phyloP scores from a whole-genome alignment of 2,888 invertebrate species.

The Crocallis elinguaria region DNA sequence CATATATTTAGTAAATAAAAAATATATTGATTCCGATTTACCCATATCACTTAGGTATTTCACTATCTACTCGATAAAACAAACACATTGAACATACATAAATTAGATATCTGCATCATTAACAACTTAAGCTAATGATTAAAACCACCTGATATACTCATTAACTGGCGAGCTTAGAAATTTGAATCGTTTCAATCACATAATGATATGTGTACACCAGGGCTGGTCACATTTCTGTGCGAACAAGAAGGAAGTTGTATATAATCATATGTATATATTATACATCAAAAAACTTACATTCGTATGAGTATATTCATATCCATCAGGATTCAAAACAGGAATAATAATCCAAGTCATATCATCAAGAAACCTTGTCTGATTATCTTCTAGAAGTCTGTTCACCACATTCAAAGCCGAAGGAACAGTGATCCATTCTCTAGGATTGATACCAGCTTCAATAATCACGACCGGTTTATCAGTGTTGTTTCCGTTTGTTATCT shows the following conservation, averaged over 20 bases:
- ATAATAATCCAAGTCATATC: constrained; percentile 87
- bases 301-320: constrained; percentile 87
- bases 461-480: constrained; percentile 78
- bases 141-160: neutral
- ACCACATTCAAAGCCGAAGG: constrained; percentile 87
- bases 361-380: constrained; percentile 68
- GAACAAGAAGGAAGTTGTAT: neutral
- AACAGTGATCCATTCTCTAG: constrained; percentile 90
- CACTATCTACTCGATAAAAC: neutral
- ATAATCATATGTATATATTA: neutral
- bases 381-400: constrained; percentile 82
- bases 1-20: too few relatives aligned
- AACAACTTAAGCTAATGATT: constrained; percentile 5
- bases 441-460: constrained; percentile 86
- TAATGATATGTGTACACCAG: too few relatives aligned
- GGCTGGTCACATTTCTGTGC: too few relatives aligned
- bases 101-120: neutral
- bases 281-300: constrained; percentile 64
- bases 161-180: neutral
- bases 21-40: too few relatives aligned
- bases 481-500: constrained; percentile 64
- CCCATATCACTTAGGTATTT: too few relatives aligned
- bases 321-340: constrained; percentile 90
- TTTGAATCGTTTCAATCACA: too few relatives aligned
- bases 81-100: neutral